Conservation (phyloP, 2,113 vertebrate species). For the Sorex araneus region DNA sequence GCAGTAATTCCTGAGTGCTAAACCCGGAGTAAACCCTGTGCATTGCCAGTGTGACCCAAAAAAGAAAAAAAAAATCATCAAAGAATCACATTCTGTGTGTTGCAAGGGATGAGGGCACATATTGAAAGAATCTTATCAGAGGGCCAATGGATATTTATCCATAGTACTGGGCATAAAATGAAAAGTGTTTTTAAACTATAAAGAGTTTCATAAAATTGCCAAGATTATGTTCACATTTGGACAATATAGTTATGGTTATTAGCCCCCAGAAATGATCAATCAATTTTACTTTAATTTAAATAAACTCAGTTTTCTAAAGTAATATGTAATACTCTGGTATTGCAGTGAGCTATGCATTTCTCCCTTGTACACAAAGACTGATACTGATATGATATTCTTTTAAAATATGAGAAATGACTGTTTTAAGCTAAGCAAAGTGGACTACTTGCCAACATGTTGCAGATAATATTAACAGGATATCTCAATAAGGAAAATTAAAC, state of each 20-base stretch:
- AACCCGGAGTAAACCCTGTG: no score
- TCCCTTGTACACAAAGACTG: background rate
- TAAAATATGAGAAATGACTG: conserved; percentile 3
- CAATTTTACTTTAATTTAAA: conserved; percentile 41
- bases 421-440: conserved; percentile 23
- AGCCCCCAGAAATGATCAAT: background rate
- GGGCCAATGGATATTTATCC: background rate
- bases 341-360: background rate
- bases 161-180: conserved; percentile 29
- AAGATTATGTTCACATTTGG: background rate
- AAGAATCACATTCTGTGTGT: background rate
- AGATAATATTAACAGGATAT: background rate
- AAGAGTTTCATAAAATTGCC: background rate
- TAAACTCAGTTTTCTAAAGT: background rate
- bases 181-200: conserved; percentile 13
- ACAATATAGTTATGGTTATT: background rate
- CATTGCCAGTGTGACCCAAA: no score
- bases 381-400: background rate
- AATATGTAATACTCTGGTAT: background rate
- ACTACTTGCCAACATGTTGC: background rate
- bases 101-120: background rate
- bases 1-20: no score
- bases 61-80: no score
- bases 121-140: background rate
- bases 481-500: background rate